Base-by-base conservation (phyloP, 2,888 invertebrate species). In the Caenorhabditis virilis region DNA sequence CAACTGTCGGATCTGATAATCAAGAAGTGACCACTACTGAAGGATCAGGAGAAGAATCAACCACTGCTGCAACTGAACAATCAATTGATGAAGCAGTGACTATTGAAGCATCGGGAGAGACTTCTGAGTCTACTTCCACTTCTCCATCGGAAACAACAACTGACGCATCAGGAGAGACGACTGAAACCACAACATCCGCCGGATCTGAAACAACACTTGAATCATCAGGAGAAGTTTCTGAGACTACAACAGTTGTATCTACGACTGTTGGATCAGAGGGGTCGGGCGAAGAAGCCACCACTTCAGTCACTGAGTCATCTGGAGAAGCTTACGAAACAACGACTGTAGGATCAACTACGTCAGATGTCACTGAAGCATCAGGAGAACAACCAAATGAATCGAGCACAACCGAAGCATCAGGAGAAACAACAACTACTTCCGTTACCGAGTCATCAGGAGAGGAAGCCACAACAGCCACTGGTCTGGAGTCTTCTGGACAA, bases 401-500 rank as follows among this genome's bases (percentile, higher is more conserved):
- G 48, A 13, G 20, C 9, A n/a, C 30, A 3, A 35, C 59, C 3
- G 47, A 43, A 18, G 42, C 36, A 35, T 49, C 39, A 33, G 7
- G 23, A 16, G 52, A 38, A 53, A 25, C 18, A 33, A 5, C 43
- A 23, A 5, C 27, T 7, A 43, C 43, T 9, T 49, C 41, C 20
- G 47, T 45, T 23, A 45, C 57, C 13, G 65, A 51, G 41, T 53
- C 54, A 25, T 53, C 65, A 7, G 64, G 58, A 35, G 59, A 60
- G 48, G 50, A 35, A 23, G 4, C 39, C 3, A 22, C 52, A 11
- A 46, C 49, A 16, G 39, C 33, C n/a, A 43, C 59, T 18, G 45
- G 36, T 25, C 50, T 50, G 27, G 58, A 48, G 22, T 43, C 33
- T 15, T 58, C 59, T 4, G 47, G 46, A 43, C 9, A 16, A 25